Conservation (phyloP, 2,888 invertebrate genomes). For the Eupithecia exiguata region DNA sequence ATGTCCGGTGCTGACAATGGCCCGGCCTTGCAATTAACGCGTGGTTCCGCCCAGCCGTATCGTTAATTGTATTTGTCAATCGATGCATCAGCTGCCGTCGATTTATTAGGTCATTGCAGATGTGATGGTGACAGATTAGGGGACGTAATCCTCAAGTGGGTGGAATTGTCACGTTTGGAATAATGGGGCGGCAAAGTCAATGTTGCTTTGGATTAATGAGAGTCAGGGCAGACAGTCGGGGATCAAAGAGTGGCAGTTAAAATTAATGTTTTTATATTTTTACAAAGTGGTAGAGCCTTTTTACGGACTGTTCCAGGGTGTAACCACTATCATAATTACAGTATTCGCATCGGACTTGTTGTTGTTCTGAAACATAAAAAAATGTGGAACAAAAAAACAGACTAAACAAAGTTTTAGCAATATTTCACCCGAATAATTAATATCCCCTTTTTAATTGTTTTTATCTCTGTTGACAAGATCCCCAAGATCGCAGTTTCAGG, state of each 20-base stretch:
- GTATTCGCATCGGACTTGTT: not conserved
- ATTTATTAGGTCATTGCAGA: constrained; percentile 39
- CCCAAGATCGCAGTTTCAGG: constrained; percentile 27
- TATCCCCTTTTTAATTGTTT: constrained; percentile 19
- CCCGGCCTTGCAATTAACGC: constrained; percentile 42
- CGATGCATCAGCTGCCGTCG: constrained; percentile 37
- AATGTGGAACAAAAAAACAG: not conserved
- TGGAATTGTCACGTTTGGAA: constrained; percentile 25
- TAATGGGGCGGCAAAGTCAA: constrained; percentile 13
- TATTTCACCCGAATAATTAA: constrained; percentile 9
- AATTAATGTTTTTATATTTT: not conserved
- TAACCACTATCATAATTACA: not conserved
- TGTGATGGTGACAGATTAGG: constrained; percentile 33
- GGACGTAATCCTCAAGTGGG: constrained; percentile 29
- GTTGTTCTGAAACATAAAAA: not conserved
- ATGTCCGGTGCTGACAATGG: constrained; percentile 31
- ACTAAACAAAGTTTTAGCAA: not conserved
- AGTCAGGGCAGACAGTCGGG: not conserved
- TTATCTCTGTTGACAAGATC: constrained; percentile 24
- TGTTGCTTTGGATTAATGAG: not conserved
- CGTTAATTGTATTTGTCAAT: constrained; percentile 38
- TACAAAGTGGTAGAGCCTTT: not conserved
- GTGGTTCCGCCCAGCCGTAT: constrained; percentile 41
- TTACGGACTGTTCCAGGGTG: not conserved
- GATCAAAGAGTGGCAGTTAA: constrained; percentile 5